Conservation (phyloP, 2,797 vertebrate species). For the Iguana delicatissima region DNA sequence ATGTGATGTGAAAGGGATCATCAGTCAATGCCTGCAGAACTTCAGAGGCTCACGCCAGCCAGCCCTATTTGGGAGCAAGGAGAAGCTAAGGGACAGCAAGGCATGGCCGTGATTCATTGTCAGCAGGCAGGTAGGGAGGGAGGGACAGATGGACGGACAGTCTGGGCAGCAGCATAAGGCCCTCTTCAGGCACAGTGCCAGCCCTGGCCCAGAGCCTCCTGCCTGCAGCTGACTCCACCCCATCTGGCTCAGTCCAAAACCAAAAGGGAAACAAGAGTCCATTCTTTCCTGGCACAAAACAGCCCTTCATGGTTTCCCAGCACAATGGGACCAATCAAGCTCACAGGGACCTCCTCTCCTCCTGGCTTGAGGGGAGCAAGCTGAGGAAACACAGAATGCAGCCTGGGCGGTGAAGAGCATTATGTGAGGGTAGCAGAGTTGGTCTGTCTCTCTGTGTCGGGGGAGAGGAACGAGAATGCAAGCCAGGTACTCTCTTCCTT, state of each 20-base stretch:
- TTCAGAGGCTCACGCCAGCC: neutral
- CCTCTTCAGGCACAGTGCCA: slow-evolving; percentile 13
- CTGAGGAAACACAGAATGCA: neutral
- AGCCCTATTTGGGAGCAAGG: neutral
- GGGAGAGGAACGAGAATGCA: neutral
- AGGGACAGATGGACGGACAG: no score
- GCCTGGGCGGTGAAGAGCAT: no score
- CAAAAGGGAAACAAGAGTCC: slow-evolving; percentile 6
- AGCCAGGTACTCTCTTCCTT: neutral
- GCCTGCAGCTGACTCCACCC: neutral
- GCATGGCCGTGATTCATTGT: neutral
- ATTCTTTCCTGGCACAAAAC: slow-evolving; percentile 32
- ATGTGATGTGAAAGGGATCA: no score
- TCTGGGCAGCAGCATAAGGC: neutral
- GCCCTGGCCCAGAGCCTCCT: neutral
- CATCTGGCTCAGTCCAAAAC: neutral
- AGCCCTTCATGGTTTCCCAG: slow-evolving; percentile 15
- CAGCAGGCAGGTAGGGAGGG: neutral
- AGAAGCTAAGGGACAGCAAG: neutral
- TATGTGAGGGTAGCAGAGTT: no score
- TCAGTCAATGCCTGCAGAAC: neutral
- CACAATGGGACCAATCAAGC: neutral
- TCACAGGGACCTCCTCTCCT: neutral
- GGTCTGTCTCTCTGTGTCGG: no score
- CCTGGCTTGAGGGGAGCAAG: neutral